A percentile compares a stretch with the other conserved stretches of the same genome.
phyloP scores from a whole-genome alignment of 2,113 vertebrate genomes.

The Hydrochoerus hydrochaeris region DNA sequence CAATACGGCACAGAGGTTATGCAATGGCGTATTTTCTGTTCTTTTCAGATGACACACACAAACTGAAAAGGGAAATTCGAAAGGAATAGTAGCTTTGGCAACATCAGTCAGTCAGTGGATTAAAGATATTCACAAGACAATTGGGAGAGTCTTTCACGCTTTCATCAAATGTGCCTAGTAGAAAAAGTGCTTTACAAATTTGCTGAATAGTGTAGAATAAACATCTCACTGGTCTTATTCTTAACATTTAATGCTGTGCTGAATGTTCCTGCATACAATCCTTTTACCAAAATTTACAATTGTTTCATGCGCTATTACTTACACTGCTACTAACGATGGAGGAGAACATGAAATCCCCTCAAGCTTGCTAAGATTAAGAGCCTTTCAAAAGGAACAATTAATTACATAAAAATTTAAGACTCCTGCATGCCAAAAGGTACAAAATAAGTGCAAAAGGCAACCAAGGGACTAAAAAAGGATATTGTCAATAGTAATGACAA shows the following conservation, averaged over 20 bases:
- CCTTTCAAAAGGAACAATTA: not conserved
- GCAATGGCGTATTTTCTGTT: not conserved
- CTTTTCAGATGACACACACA: not conserved
- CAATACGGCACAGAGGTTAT: not conserved
- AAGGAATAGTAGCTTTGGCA: not conserved
- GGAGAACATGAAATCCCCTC: not conserved
- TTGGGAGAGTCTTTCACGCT: slow-evolving; percentile 15
- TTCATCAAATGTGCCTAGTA: not conserved
- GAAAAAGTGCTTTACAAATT: slow-evolving; percentile 23
- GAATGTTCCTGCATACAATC: not conserved
- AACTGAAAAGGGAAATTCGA: slow-evolving; percentile 22
- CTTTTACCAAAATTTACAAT: not conserved
- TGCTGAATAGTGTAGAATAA: slow-evolving; percentile 7
- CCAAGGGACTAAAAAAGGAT: not conserved
- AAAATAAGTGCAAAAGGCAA: not conserved
- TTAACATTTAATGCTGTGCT: not conserved
- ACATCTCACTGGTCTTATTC: not conserved
- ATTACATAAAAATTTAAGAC: slow-evolving; percentile 8
- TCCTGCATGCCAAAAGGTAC: not conserved
- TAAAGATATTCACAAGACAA: not conserved
- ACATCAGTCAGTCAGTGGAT: not conserved
- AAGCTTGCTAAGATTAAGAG: not conserved
- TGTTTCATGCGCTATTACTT: not conserved
- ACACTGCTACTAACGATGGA: not conserved
- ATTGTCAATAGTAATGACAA: not conserved